These are phyloP conservation scores for Coilia nasus DNA, from an alignment of 2,797 vertebrate genomes.

Conservation along the genomic window DNA sequence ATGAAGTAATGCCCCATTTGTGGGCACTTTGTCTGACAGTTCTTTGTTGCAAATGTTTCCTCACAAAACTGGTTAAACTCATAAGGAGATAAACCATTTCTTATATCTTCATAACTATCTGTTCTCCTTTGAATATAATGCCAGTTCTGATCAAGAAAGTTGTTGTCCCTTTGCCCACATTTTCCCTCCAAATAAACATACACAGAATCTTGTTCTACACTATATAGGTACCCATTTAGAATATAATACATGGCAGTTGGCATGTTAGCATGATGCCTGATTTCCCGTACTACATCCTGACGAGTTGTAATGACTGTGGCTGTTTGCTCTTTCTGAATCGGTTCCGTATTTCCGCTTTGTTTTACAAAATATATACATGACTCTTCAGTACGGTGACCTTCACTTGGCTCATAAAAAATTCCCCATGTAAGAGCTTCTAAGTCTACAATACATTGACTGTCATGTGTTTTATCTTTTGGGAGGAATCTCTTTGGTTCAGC, in stretches of 20 bases:
- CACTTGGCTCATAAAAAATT: slow-evolving; percentile 66
- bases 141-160: slow-evolving; percentile 49
- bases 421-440: slow-evolving; percentile 71
- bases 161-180: slow-evolving; percentile 48
- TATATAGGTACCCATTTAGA: slow-evolving; percentile 67
- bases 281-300: slow-evolving; percentile 67
- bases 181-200: slow-evolving; percentile 59
- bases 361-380: slow-evolving; percentile 27
- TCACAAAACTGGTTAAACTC: slow-evolving; percentile 67
- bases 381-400: slow-evolving; percentile 56
- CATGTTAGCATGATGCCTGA: slow-evolving; percentile 64
- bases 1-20: slow-evolving; percentile 67
- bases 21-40: slow-evolving; percentile 64
- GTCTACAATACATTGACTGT: slow-evolving; percentile 56
- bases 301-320: slow-evolving; percentile 61
- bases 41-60: slow-evolving; percentile 63
- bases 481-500: slow-evolving; percentile 70
- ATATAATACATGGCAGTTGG: slow-evolving; percentile 56
- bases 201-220: slow-evolving; percentile 54
- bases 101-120: slow-evolving; percentile 49
- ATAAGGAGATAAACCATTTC: slow-evolving; percentile 58
- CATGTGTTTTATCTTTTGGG: slow-evolving; percentile 64
- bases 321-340: slow-evolving; percentile 39
- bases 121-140: slow-evolving; percentile 36
- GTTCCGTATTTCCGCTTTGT: slow-evolving; percentile 20